Percentiles rank a stretch among this genome's conserved stretches.
Conservation (phyloP, 2,888 invertebrate genomes). For the Drosophila parthenogenetica region DNA sequence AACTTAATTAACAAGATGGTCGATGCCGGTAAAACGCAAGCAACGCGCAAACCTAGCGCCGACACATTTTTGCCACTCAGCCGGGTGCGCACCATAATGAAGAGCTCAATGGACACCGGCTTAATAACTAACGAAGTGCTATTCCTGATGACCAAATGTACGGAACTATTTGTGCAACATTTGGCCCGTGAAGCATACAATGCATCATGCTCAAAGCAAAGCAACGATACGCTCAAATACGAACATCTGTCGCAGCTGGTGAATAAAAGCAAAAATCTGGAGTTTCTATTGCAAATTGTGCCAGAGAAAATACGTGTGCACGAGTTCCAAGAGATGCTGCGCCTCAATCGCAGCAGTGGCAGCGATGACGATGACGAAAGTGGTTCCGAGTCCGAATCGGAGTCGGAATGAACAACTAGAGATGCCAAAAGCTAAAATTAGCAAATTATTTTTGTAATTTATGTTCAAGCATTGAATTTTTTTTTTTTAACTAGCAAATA, state of each 20-base stretch:
- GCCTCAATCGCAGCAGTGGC: conserved; percentile 44
- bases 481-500: too few relatives aligned
- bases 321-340: conserved; percentile 81
- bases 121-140: conserved; percentile 81
- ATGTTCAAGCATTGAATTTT: too few relatives aligned
- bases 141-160: conserved; percentile 80
- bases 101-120: conserved; percentile 83
- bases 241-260: conserved; percentile 81
- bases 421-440: not conserved
- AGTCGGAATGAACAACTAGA: conserved; percentile 26
- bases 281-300: conserved; percentile 83
- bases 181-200: conserved; percentile 77
- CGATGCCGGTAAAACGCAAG: conserved; percentile 8
- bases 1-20: conserved; percentile 22
- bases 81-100: conserved; percentile 84
- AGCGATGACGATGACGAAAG: conserved; percentile 54
- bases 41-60: conserved; percentile 40
- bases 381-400: conserved; percentile 43
- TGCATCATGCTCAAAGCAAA: conserved; percentile 44
- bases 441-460: not conserved
- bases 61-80: conserved; percentile 79
- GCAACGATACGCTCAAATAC: conserved; percentile 74
- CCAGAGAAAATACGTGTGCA: conserved; percentile 83
- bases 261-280: conserved; percentile 75
- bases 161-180: conserved; percentile 83